These are phyloP conservation scores for Lasioglossum oenotherae DNA, from an alignment of 2,888 invertebrate species.

Conservation along the genomic window DNA sequence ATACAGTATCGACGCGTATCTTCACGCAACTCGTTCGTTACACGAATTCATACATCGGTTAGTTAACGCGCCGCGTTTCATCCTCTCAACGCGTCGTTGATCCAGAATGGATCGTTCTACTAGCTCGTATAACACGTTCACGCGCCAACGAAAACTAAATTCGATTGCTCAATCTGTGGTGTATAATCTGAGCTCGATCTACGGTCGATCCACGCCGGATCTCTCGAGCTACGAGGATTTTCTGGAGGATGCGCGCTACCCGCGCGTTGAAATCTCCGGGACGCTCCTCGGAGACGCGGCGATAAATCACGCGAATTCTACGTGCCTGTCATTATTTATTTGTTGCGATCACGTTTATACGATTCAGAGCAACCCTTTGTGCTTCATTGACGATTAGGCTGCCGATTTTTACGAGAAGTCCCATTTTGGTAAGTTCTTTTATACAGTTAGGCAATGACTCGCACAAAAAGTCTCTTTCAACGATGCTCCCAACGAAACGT, in stretches of 20 bases:
- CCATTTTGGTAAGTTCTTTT: too few species aligned
- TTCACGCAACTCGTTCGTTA: slow-evolving; percentile 22
- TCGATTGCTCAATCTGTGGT: neutral
- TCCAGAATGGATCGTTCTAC: neutral
- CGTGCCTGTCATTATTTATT: neutral
- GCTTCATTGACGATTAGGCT: neutral
- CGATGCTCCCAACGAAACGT: neutral
- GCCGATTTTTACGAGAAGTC: neutral
- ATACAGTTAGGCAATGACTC: too few species aligned
- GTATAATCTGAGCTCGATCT: neutral
- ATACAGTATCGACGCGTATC: slow-evolving; percentile 61
- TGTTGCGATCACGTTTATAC: neutral
- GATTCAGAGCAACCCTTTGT: neutral
- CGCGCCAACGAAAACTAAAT: neutral
- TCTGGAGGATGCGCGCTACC: neutral
- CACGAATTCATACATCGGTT: neutral
- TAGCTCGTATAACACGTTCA: neutral
- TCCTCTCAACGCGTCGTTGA: neutral
- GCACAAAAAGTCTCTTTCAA: neutral
- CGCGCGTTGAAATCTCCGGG: slow-evolving; percentile 26
- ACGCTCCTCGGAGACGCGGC: neutral
- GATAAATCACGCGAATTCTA: neutral
- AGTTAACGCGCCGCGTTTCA: neutral
- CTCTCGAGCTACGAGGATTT: neutral
- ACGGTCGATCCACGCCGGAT: neutral